Percentiles rank a stretch among this genome's conserved stretches.
Conservation (phyloP, 2,797 vertebrate genomes). For the Mormyrops attenuatus region DNA sequence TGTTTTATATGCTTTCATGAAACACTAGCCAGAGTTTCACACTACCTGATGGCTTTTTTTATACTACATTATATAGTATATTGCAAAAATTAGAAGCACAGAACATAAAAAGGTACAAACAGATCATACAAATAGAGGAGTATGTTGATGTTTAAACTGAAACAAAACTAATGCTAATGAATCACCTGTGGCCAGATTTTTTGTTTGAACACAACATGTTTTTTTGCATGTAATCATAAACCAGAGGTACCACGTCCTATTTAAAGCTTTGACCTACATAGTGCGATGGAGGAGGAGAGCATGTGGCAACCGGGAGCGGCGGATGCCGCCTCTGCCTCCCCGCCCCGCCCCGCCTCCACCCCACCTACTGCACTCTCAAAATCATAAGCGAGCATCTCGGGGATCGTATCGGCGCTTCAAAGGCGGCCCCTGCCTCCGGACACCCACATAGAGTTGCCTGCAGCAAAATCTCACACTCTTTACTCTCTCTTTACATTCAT, state of each 20-base stretch:
- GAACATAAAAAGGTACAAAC: background rate
- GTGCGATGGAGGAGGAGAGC: constrained; percentile 2
- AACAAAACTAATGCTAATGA: background rate
- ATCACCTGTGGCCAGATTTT: background rate
- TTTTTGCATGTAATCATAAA: background rate
- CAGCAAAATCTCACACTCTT: background rate
- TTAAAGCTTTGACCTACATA: constrained; percentile 43
- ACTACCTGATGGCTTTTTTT: background rate
- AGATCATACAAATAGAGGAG: background rate
- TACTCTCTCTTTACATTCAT: background rate
- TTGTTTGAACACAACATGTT: background rate
- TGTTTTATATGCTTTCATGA: background rate
- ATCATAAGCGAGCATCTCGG: background rate
- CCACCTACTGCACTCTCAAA: background rate
- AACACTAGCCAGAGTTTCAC: background rate
- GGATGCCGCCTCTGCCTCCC: background rate
- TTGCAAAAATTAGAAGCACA: background rate
- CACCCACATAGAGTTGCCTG: background rate
- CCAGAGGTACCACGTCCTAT: constrained; percentile 25
- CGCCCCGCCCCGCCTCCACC: background rate
- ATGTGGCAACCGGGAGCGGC: constrained; percentile 13
- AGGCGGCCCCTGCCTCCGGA: background rate
- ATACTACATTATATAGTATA: background rate
- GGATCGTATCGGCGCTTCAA: background rate
- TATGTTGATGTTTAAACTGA: background rate